Evolutionary conservation across 2,113 vertebrate genomes (phyloP).

Genomic region (Chrysochloris asiatica): DNA sequence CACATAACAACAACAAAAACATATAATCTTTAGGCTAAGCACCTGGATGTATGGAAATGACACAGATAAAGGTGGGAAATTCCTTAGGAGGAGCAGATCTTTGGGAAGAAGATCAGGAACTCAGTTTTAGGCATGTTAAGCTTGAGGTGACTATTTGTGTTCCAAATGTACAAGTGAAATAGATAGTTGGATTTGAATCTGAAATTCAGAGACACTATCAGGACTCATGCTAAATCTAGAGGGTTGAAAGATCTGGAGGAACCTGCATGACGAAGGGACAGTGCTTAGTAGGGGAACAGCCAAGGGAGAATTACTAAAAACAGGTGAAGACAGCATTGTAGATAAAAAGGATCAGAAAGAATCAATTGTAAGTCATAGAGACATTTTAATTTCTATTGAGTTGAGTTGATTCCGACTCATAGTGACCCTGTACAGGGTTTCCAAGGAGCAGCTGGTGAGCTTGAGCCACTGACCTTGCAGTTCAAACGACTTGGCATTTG

Average conservation of each 20-base stretch:
- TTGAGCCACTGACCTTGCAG: too few species aligned
- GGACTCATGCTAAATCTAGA: neutral
- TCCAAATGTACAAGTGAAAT: neutral
- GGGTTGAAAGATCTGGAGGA: neutral
- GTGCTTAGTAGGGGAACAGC: too few species aligned
- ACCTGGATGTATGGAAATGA: neutral
- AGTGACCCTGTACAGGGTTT: too few species aligned
- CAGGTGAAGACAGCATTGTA: too few species aligned
- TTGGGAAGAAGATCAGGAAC: neutral
- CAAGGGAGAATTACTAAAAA: neutral
- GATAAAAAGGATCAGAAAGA: neutral
- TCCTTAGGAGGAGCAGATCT: neutral
- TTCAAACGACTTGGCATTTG: too few species aligned
- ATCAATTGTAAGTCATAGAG: neutral
- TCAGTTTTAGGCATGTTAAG: neutral
- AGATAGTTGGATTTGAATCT: neutral
- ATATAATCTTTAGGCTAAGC: neutral
- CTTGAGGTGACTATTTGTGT: neutral
- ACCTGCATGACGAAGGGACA: neutral
- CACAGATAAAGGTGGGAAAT: neutral
- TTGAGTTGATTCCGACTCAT: too few species aligned
- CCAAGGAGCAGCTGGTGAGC: too few species aligned
- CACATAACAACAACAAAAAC: too few species aligned
- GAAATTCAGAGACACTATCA: neutral
- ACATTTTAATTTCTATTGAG: neutral